Evolutionary conservation across 2,113 vertebrate genomes (phyloP), one percentile per base, ranked within the genome.

Genomic region (Heterotis niloticus): DNA sequence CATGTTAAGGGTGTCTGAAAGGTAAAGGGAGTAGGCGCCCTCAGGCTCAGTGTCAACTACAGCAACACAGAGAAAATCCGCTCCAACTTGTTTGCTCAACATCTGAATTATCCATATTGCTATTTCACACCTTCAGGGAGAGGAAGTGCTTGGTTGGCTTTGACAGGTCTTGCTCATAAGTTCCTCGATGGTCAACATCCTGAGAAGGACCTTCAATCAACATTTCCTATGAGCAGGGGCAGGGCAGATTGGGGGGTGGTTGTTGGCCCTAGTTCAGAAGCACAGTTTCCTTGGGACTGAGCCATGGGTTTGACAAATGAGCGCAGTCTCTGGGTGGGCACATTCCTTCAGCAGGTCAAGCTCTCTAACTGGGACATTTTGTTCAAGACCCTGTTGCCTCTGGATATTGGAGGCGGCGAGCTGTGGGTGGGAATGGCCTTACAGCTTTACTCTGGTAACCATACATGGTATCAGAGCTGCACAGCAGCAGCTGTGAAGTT

Each of bases 361-460:
- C 34, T 56, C 68, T 74, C n/a, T 10, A 57, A 65, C 51, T 54
- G 60, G 51, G 70, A 75, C 78, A 79, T 79, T 66, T 54, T 75
- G 78, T 75, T 28, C 62, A 59, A 59, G 71, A 74, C 71, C 13
- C 23, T 24, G 52, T 52, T 57, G 54, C 24, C 23, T 17, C 20
- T n/a, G 12, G 20, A 23, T 44, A n/a, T 54, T 4, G 7, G 13
- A 10, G 71, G 52, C 18, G 11, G 13, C 1, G 13, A 62, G 13
- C 14, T 62, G 59, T 62, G 59, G 13, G 59, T 62, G 34, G 44
- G 69, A 20, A 44, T 3, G 18, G 51, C 10, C 34, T n/a, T 20
- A 5, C 17, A 23, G 24, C 51, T 51, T 60, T 76, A 78, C 78
- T 78, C 66, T 77, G 60, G 57, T 81, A 81, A 81, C 80, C 82